phyloP scores from a whole-genome alignment of 1,140 invertebrate genomes.

The Pinna nobilis region DNA sequence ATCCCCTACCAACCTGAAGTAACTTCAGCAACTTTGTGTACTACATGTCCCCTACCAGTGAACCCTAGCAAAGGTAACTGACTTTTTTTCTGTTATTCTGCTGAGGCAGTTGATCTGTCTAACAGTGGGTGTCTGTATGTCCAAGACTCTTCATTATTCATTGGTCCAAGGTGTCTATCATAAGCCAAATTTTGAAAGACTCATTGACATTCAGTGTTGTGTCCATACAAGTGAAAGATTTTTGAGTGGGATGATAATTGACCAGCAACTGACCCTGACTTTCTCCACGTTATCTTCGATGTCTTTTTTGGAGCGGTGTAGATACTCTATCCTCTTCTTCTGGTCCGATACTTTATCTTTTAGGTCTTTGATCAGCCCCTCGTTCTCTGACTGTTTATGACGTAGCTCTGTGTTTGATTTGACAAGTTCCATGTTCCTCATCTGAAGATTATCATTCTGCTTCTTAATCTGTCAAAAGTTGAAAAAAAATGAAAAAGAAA shows the following conservation, averaged over 20 bases:
- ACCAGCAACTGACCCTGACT: not conserved
- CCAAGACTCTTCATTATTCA: too few relatives aligned
- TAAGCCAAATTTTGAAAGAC: too few relatives aligned
- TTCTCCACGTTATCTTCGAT: conserved; percentile 64
- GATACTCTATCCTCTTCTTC: conserved; percentile 64
- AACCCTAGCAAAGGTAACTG: too few relatives aligned
- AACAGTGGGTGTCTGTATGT: too few relatives aligned
- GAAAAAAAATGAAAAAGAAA: not conserved
- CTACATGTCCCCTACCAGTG: too few relatives aligned
- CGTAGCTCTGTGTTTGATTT: conserved; percentile 64
- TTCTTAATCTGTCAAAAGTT: conserved; percentile 57
- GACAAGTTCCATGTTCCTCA: conserved; percentile 65
- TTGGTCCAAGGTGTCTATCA: too few relatives aligned
- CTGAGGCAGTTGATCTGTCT: too few relatives aligned
- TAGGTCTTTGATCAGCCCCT: conserved; percentile 56
- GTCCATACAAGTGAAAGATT: too few relatives aligned
- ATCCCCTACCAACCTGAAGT: not conserved
- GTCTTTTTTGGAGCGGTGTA: conserved; percentile 62
- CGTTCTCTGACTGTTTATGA: conserved; percentile 58
- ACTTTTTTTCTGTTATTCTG: too few relatives aligned
- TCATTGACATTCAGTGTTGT: too few relatives aligned
- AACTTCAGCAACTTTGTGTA: not conserved
- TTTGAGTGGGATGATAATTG: not conserved
- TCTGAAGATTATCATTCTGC: conserved; percentile 62
- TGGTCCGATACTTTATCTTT: conserved; percentile 63